These are phyloP conservation scores for Acarapis woodi DNA, from an alignment of 1,140 invertebrate species.

Conservation along the genomic window DNA sequence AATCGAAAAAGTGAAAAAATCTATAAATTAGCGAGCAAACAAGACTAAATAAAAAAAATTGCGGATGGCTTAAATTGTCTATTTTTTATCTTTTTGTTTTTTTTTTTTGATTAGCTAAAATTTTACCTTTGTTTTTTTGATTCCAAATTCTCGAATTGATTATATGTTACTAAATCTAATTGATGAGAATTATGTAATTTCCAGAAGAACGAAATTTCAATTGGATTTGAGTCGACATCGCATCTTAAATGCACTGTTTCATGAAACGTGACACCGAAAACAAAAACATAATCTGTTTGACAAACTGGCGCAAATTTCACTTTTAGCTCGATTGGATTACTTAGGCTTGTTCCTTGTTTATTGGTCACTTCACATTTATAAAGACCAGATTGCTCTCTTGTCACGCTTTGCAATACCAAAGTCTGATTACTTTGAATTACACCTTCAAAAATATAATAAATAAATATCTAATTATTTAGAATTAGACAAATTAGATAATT, in stretches of 20 bases:
- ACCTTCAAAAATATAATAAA: not conserved
- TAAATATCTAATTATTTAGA: not conserved
- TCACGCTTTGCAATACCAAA: constrained; percentile 14
- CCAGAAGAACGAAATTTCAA: too few relatives aligned
- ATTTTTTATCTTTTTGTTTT: too few relatives aligned
- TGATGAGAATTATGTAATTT: too few relatives aligned
- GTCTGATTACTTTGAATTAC: constrained; percentile 9
- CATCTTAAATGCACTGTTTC: too few relatives aligned
- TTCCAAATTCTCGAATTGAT: too few relatives aligned
- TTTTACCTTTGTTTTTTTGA: too few relatives aligned
- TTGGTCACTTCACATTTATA: constrained; percentile 13
- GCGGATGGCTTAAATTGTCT: too few relatives aligned
- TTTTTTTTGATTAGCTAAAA: too few relatives aligned
- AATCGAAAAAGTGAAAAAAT: not conserved
- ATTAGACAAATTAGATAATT: not conserved
- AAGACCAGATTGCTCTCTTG: constrained; percentile 12
- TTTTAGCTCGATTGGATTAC: constrained; percentile 23
- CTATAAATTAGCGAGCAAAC: not conserved
- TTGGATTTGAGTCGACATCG: too few relatives aligned
- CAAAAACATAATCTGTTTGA: not conserved
- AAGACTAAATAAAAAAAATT: too few relatives aligned
- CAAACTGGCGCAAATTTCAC: constrained; percentile 22
- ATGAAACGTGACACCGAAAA: too few relatives aligned
- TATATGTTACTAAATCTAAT: too few relatives aligned
- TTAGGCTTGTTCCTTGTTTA: constrained; percentile 8